Evolutionary conservation across 2,888 invertebrate genomes (phyloP), one percentile per base, ranked within the genome.

Genomic region (Girardia tigrina): DNA sequence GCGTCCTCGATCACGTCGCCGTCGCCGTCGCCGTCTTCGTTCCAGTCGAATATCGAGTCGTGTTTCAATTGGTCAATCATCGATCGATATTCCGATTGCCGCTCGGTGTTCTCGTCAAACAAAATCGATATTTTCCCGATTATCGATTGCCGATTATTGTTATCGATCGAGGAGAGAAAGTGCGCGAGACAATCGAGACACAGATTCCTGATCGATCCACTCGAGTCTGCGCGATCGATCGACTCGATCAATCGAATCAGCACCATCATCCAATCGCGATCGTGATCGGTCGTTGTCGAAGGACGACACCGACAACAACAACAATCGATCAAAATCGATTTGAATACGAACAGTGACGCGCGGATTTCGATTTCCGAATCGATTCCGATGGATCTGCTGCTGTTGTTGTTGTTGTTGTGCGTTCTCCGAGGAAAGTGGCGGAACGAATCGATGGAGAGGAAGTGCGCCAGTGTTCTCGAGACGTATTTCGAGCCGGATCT

Each of bases 311-410:
- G n/a, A n/a, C n/a, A n/a, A n/a, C n/a, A n/a, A n/a, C n/a, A n/a
- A 56, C 56, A 56, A 16, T 4, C 4, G n/a, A 56, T 16, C 4
- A 56, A 20, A 6, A 56, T 8, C n/a, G 56, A 56, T 56, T 56
- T 56, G 20, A 56, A 20, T 2, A 56, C 56, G 56, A 56, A 56
- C 23, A 56, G 23, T 56, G 56, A n/a, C 6, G 8, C 56, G n/a
- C 56, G 56, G 56, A 56, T 56, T 56, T 56, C 56, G 8, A 2
- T n/a, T 56, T 56, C 56, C n/a, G n/a, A n/a, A n/a, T n/a, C n/a
- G n/a, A n/a, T n/a, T n/a, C n/a, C n/a, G n/a, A n/a, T n/a, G n/a
- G n/a, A n/a, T n/a, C n/a, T n/a, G n/a, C n/a, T n/a, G n/a, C n/a
- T n/a, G n/a, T 56, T 56, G 56, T 56, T 56, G 36, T 36, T 16